Conservation (phyloP, 92 coral and sea anemone species). For the Phenganax subtilis region DNA sequence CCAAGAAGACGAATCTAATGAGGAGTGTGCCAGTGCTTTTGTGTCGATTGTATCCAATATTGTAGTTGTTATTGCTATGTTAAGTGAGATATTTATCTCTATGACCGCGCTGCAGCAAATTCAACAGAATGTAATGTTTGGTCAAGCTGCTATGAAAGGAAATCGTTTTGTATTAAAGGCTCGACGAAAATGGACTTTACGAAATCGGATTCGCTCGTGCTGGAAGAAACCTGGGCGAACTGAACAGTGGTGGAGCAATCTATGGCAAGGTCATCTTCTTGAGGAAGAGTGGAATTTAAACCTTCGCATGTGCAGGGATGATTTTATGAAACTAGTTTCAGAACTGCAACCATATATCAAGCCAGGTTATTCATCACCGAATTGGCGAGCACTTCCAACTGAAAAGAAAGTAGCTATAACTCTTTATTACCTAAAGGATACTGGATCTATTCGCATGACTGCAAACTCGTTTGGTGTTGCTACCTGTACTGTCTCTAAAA, state of each 20-base stretch:
- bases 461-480: not conserved
- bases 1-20: not conserved
- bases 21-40: not conserved
- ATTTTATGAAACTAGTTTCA: not conserved
- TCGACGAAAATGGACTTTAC: not conserved
- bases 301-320: slow-evolving; percentile 4
- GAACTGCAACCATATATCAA: too few relatives aligned
- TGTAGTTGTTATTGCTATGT: not conserved
- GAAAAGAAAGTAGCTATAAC: slow-evolving; percentile 2
- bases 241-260: slow-evolving; percentile 1
- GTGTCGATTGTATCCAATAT: not conserved
- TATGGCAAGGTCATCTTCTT: slow-evolving; percentile 4
- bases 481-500: too few relatives aligned
- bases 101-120: not conserved
- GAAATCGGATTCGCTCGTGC: not conserved
- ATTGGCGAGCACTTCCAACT: not conserved
- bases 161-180: slow-evolving; percentile 2
- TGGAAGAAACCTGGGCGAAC: slow-evolving; percentile 14
- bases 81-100: not conserved
- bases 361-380: not conserved
- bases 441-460: not conserved
- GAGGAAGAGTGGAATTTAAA: slow-evolving; percentile 8
- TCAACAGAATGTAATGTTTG: not conserved
- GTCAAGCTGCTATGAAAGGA: slow-evolving; percentile 2
- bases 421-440: not conserved